Conservation (phyloP, 2,113 vertebrate genomes). For the Hemicordylus capensis region DNA sequence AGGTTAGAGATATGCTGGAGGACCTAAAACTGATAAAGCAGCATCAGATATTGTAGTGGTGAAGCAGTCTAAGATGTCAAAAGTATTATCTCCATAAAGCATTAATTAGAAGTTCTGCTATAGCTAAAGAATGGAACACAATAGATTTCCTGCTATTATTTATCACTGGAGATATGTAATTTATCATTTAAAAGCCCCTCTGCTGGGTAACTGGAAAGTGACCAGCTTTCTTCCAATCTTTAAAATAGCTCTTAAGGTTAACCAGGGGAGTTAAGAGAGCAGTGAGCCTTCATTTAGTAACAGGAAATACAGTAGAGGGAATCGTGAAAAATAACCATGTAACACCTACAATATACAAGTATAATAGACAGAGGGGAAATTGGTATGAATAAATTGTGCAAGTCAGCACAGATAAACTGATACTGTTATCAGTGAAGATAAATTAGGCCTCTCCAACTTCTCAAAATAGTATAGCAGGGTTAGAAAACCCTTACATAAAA, state of each 20-base stretch:
- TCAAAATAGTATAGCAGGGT: constrained; percentile 47
- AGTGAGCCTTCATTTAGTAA: constrained; percentile 34
- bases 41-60: constrained; percentile 34
- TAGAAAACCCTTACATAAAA: constrained; percentile 61
- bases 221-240: constrained; percentile 41
- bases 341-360: constrained; percentile 27
- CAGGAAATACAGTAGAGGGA: constrained; percentile 20
- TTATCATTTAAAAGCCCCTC: constrained; percentile 57
- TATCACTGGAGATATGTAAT: constrained; percentile 50
- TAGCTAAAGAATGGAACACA: constrained; percentile 45
- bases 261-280: constrained; percentile 31
- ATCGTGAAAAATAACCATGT: neutral
- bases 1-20: neutral
- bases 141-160: constrained; percentile 44
- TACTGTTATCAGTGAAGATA: constrained; percentile 45
- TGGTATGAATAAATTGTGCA: constrained; percentile 42
- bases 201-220: constrained; percentile 35
- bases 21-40: constrained; percentile 40
- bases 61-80: constrained; percentile 29
- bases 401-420: constrained; percentile 52
- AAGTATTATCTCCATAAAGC: constrained; percentile 44
- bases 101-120: neutral
- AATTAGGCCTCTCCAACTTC: constrained; percentile 42
- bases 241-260: constrained; percentile 52
- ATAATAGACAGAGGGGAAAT: constrained; percentile 6